Evolutionary conservation across 1,140 invertebrate species (phyloP).

Genomic region (Aphidius ervi): DNA sequence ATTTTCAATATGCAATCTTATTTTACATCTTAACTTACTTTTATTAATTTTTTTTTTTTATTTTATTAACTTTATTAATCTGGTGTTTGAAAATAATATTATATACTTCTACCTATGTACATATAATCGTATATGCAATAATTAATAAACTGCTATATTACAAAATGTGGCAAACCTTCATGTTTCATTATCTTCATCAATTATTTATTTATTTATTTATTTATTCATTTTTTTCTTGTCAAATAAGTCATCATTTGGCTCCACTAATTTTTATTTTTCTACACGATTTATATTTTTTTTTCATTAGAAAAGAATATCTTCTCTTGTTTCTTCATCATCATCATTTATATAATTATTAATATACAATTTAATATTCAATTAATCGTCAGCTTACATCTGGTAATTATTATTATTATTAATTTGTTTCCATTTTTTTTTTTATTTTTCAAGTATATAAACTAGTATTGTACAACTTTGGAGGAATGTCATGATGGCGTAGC

Average conservation of each 20-base stretch:
- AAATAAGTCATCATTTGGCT: conserved; percentile 25
- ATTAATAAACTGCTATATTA: conserved; percentile 46
- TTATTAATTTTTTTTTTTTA: not conserved
- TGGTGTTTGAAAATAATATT: conserved; percentile 51
- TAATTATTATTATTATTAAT: conserved; percentile 45
- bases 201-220: not conserved
- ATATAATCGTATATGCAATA: conserved; percentile 48
- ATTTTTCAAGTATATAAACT: conserved; percentile 44
- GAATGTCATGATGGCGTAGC: conserved; percentile 55
- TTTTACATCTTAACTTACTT: conserved; percentile 28
- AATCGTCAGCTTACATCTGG: conserved; percentile 29
- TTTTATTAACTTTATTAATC: conserved; percentile 18
- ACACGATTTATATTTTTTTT: no score
- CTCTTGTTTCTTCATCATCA: conserved; percentile 26
- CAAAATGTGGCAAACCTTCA: conserved; percentile 28
- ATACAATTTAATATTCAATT: conserved; percentile 8
- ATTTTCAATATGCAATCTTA: no score
- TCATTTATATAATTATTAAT: not conserved
- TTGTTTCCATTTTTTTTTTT: conserved; percentile 8
- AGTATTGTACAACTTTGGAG: conserved; percentile 56
- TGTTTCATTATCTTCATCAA: not conserved
- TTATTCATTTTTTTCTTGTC: not conserved
- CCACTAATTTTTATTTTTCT: not conserved
- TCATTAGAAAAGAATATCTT: conserved; percentile 34
- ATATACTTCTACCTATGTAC: conserved; percentile 49